Evolutionary conservation across 2,888 invertebrate genomes (phyloP).

Genomic region (Litoditis marina): DNA sequence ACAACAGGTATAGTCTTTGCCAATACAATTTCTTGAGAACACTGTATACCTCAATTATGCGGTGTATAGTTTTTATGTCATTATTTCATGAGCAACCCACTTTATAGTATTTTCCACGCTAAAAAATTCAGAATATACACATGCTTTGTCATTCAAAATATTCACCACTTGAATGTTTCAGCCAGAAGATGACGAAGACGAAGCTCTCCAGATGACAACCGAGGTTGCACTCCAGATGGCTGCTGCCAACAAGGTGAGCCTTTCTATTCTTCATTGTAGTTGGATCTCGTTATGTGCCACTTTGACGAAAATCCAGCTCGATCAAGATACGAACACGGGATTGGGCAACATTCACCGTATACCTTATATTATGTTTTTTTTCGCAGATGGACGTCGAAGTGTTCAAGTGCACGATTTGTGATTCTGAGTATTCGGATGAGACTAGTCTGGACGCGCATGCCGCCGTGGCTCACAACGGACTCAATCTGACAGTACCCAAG

Average conservation of each 20-base stretch:
- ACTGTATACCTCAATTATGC: too few relatives aligned
- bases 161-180: too few relatives aligned
- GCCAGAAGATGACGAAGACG: constrained; percentile 43
- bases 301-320: neutral
- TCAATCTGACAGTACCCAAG: constrained; percentile 33
- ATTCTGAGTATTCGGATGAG: constrained; percentile 7
- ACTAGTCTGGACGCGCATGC: constrained; percentile 14
- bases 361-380: too few relatives aligned
- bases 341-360: too few relatives aligned
- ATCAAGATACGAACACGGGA: too few relatives aligned
- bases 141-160: too few relatives aligned
- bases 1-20: too few relatives aligned
- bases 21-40: too few relatives aligned
- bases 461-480: constrained; percentile 9
- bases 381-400: constrained; percentile 18
- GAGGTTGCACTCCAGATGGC: constrained; percentile 51
- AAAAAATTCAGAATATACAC: too few relatives aligned
- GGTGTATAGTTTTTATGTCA: too few relatives aligned
- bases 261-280: neutral
- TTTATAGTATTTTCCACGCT: too few relatives aligned
- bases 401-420: constrained; percentile 11
- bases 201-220: constrained; percentile 42
- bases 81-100: too few relatives aligned
- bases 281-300: neutral
- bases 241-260: constrained; percentile 25